phyloP scores from a whole-genome alignment of 92 coral and sea anemone species.

The Scolanthus callimorphus region DNA sequence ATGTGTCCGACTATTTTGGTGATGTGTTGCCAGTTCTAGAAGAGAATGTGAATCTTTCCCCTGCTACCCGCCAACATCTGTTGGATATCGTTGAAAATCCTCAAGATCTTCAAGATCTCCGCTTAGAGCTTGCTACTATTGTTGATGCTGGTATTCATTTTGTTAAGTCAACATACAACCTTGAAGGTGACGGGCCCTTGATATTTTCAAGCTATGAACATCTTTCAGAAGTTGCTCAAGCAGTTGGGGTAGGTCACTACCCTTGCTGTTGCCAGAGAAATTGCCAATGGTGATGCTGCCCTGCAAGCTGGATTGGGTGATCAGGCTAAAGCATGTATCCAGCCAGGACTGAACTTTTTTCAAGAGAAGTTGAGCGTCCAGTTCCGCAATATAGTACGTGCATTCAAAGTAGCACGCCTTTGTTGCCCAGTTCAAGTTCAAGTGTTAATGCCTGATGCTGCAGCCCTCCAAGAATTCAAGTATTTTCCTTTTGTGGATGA shows the following conservation, averaged over 20 bases:
- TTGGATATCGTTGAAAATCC: conserved; percentile 44
- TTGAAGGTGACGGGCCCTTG: conserved; percentile 36
- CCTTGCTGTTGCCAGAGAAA: conserved; percentile 26
- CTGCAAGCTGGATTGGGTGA: too few species aligned
- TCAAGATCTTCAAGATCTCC: conserved; percentile 19
- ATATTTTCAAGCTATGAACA: conserved; percentile 32
- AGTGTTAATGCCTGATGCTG: not conserved
- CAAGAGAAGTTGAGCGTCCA: too few species aligned
- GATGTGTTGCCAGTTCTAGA: conserved; percentile 32
- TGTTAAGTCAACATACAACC: conserved; percentile 40
- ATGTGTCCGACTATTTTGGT: conserved; percentile 29
- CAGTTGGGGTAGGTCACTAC: conserved; percentile 28
- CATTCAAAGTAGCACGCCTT: too few species aligned
- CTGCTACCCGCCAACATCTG: conserved; percentile 10
- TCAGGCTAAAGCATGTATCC: too few species aligned
- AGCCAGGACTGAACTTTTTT: too few species aligned
- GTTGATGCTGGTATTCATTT: conserved; percentile 44
- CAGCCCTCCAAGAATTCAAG: not conserved
- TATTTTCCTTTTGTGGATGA: not conserved
- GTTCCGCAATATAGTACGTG: too few species aligned
- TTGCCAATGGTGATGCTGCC: too few species aligned
- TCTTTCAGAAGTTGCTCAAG: conserved; percentile 31
- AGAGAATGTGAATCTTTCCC: conserved; percentile 22
- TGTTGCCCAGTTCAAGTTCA: conserved; percentile 1
- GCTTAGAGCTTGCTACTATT: conserved; percentile 44